Evolutionary conservation across 2,113 vertebrate genomes (phyloP), one percentile per base, ranked within the genome.

Genomic region (Toxostoma redivivum): DNA sequence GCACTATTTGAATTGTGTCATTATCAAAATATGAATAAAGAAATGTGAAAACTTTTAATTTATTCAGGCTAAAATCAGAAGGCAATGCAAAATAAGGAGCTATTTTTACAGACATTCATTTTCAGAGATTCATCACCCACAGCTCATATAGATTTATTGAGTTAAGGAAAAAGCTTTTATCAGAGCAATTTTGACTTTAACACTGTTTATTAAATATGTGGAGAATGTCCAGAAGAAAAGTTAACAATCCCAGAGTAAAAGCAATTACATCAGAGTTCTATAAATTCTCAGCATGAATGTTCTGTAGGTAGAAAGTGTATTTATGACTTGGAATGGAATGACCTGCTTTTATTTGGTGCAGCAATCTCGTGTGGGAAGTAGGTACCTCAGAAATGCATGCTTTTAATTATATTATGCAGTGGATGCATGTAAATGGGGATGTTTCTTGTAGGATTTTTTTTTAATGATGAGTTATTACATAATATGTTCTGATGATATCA

Each of bases 211-310:
- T 78, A 89, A 71, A 67, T 51, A 71, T 44, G 24, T 21, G 10
- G 54, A 92, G 25, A 78, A 71, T 21, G 6, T 24, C 38, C 11
- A 83, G 12, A n/a, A 86, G 71, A 71, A 57, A 82, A 82, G 72
- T 51, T n/a, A 86, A 35, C 33, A 81, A 28, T 22, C 30, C 11
- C 27, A 54, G 11, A 81, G 13, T 71, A 71, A 77, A 91, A 92
- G 30, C 47, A 88, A 62, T 84, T 84, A 37, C 47, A 57, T 86
- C 64, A 92, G 64, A 50, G 7, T 84, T 84, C 77, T 78, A 50
- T 74, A 91, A 91, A 84, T 89, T 81, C 25, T 81, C 72, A 54
- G 18, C 11, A 15, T 38, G 47, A 50, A 66, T 51, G 15, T 45
- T 95, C 45, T 60, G 42, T 87, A 71, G 60, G 64, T 45, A 84